Evolutionary conservation across 2,797 vertebrate genomes (phyloP).

Genomic region (Catharus ustulatus): DNA sequence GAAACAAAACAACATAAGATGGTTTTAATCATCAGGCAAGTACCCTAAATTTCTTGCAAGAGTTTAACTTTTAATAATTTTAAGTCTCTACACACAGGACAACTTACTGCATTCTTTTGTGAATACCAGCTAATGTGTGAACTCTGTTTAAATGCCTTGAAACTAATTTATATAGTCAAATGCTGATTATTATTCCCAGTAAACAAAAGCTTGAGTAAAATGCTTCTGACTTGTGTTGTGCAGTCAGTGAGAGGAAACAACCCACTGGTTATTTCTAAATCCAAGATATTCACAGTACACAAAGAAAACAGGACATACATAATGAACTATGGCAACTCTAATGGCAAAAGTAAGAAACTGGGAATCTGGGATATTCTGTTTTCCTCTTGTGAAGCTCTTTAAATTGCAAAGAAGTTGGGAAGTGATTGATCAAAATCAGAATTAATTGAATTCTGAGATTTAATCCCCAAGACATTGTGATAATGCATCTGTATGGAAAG

Average conservation of each 20-base stretch:
- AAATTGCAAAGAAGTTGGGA: background rate
- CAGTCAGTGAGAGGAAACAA: background rate
- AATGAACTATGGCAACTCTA: background rate
- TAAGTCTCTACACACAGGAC: background rate
- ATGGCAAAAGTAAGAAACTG: background rate
- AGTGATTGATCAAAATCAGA: background rate
- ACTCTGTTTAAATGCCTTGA: background rate
- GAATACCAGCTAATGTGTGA: background rate
- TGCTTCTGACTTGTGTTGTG: background rate
- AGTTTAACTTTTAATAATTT: background rate
- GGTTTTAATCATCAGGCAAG: background rate
- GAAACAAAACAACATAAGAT: background rate
- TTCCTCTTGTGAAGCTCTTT: background rate
- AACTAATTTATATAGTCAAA: background rate
- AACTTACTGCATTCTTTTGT: background rate
- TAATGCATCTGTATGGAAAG: background rate
- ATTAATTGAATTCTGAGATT: constrained; percentile 6
- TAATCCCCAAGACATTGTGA: background rate
- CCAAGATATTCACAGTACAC: background rate
- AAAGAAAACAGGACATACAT: background rate
- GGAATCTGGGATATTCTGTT: background rate
- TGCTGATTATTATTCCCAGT: background rate
- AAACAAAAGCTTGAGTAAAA: background rate
- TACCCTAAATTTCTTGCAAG: background rate
- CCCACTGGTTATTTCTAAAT: background rate